Evolutionary conservation across 2,888 invertebrate species (phyloP), one percentile per base, ranked within the genome.

Genomic region (Siphlonurus alternatus): DNA sequence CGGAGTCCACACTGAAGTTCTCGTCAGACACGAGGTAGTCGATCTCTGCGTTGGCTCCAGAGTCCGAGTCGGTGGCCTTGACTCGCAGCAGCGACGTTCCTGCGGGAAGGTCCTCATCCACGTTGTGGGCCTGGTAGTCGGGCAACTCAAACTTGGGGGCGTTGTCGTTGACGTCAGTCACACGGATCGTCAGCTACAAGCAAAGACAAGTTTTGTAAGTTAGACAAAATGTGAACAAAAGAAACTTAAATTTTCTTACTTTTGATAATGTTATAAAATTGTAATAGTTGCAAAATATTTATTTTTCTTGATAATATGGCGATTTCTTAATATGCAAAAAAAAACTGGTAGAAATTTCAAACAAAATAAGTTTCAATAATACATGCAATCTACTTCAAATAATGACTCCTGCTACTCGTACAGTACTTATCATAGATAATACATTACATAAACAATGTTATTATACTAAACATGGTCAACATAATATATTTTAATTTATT

Each of bases 161-260:
- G 76, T 98, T 97, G 78, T 98, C 98, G 75, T 99, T 99, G 59
- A 95, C 92, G 76, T 98, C 98, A 3, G 91, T 91, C 59, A 99
- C 94, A 68, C 92, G 85, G 68, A 95, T 93, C 2, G 93, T 94
- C 61, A 94, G 76, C 93, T 93, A 79, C 54, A 82, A 81, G 66
- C 67, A 66, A 65, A 66, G 64, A 65, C 7, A 62, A 2, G 38
- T 53, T 15, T 15, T 51, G 10, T 51, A 51, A n/a, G 10, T 51
- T 51, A 51, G n/a, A 51, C 10, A 15, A 51, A 15, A 51, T n/a
- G n/a, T 51, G n/a, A 53, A n/a, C 20, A 15, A 25, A 51, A 61
- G 53, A 0, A 54, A 15, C 22, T 53, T 2, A 25, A 23, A 51
- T n/a, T 15, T 15, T 51, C 10, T 51, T n/a, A 51, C n/a, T 51